Conservation (phyloP, 2,888 invertebrate genomes). For the Sesia apiformis region DNA sequence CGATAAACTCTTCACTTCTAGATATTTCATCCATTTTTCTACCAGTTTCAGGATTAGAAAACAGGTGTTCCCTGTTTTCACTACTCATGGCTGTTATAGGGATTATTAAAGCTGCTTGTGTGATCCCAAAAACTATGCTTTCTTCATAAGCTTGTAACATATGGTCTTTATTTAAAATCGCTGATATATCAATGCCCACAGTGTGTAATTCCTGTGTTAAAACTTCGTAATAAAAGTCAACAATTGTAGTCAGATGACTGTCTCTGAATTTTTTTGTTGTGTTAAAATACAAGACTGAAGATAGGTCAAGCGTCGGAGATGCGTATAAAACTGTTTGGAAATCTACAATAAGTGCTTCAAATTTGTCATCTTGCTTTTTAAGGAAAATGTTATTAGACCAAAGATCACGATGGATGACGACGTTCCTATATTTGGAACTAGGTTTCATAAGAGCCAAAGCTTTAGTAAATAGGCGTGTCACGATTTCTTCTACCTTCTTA, state of each 20-base stretch:
- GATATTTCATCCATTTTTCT: constrained; percentile 31
- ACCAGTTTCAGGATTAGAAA: constrained; percentile 29
- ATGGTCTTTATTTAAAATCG: constrained; percentile 25
- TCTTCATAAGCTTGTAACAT: constrained; percentile 35
- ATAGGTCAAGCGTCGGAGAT: constrained; percentile 78
- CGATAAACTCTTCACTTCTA: constrained; percentile 43
- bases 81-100: constrained; percentile 39
- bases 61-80: constrained; percentile 32
- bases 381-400: constrained; percentile 78
- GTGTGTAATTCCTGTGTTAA: constrained; percentile 51
- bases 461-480: constrained; percentile 30
- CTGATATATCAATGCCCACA: constrained; percentile 26
- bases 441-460: constrained; percentile 48
- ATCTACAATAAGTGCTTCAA: constrained; percentile 76
- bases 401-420: constrained; percentile 74
- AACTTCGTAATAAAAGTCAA: constrained; percentile 70
- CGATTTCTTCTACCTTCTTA: constrained; percentile 22
- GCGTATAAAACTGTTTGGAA: constrained; percentile 80
- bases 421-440: constrained; percentile 55
- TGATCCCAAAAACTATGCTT: constrained; percentile 43
- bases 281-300: constrained; percentile 72
- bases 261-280: constrained; percentile 54
- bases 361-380: constrained; percentile 30
- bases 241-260: constrained; percentile 47
- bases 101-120: constrained; percentile 49